Evolutionary conservation across 2,113 vertebrate species (phyloP), one percentile per base, ranked within the genome.

Genomic region (Columba janthina): DNA sequence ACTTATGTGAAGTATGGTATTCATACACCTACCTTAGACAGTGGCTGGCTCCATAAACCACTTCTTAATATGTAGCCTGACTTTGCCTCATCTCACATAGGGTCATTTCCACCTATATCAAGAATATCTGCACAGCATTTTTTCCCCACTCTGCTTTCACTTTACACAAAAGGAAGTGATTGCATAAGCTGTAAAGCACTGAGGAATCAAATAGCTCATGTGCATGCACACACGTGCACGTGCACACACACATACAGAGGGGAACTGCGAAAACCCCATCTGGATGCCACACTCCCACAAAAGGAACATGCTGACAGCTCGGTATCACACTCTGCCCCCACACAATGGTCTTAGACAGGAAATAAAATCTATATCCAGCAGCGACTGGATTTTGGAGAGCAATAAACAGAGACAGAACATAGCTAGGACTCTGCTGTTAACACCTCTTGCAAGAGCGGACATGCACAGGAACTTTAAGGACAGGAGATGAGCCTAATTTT

Each of bases 211-310:
- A 28, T 3, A 48, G 48, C 26, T 58, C 19, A 7, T 22, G 29
- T 58, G 12, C 11, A n/a, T 8, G 15, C 17, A n/a, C 20, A 25
- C 48, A 5, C 12, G 14, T 26, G 25, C 21, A n/a, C 7, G 11
- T 34, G 9, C 8, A 12, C 18, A 19, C 15, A 29, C 18, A 17
- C 19, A 56, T 38, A 9, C 11, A 34, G 5, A 51, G 31, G 5
- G 34, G 22, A 85, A 6, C 38, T 51, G 61, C 24, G 38, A 78
- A 75, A 36, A 28, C 8, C n/a, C 12, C 16, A 31, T 46, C 26
- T 2, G 1, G 57, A 54, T 56, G 34, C 34, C 70, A 44, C 34
- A 10, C 57, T 90, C 9, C 31, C 0, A 0, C 3, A 1, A 87
- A 74, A 77, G 21, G 60, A 78, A 15, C 16, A 22, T 11, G 77